phyloP scores from a whole-genome alignment of 2,113 vertebrate genomes.

The Oenanthe oenanthe region DNA sequence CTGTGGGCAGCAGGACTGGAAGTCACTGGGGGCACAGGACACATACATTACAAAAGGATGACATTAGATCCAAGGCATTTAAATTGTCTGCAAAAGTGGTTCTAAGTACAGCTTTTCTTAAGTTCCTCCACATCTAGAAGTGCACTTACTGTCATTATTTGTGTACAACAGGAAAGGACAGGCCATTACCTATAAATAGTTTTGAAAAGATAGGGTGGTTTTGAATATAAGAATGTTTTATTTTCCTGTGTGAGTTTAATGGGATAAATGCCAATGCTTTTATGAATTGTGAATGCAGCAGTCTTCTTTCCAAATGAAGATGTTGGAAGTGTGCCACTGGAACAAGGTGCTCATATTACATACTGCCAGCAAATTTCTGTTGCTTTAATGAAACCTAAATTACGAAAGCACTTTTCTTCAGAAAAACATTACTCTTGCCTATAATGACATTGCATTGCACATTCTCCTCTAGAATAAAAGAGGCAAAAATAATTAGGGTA shows the following conservation, averaged over 20 bases:
- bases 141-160: neutral
- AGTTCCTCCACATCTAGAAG: neutral
- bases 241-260: constrained; percentile 58
- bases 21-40: neutral
- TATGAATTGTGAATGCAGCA: constrained; percentile 72
- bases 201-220: constrained; percentile 27
- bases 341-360: constrained; percentile 61
- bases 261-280: constrained; percentile 66
- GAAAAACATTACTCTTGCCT: constrained; percentile 32
- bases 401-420: constrained; percentile 54
- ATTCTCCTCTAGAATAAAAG: constrained; percentile 12
- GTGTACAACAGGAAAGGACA: neutral
- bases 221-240: constrained; percentile 46
- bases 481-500: neutral
- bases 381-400: constrained; percentile 69
- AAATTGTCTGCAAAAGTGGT: neutral
- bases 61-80: neutral
- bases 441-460: constrained; percentile 5
- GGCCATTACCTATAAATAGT: constrained; percentile 26
- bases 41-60: neutral
- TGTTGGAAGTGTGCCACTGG: constrained; percentile 65
- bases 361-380: constrained; percentile 59
- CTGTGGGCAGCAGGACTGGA: neutral
- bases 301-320: constrained; percentile 70
- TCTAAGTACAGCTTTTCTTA: neutral